Conservation (phyloP, 2,113 vertebrate species). For the Dolichallabes microphthalmus region DNA sequence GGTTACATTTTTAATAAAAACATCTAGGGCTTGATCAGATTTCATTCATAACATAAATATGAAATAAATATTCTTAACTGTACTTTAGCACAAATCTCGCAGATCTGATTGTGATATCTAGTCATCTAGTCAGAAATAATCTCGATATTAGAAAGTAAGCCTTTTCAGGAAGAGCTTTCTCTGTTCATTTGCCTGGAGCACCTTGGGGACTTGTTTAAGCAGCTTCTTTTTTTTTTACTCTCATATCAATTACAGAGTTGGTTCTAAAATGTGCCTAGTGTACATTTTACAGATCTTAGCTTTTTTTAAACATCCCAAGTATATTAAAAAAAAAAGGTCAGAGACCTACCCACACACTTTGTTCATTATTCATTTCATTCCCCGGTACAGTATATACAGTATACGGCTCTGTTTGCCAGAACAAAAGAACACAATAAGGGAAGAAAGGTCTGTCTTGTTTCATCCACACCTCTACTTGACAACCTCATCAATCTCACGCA, state of each 20-base stretch:
- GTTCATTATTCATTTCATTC: background rate
- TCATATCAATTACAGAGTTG: slow-evolving; percentile 25
- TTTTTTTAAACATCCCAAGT: background rate
- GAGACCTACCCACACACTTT: background rate
- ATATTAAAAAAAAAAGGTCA: background rate
- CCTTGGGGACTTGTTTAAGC: slow-evolving; percentile 1
- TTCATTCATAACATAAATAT: no score
- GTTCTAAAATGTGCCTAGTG: slow-evolving; percentile 27
- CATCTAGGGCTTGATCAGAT: no score
- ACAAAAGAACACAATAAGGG: background rate
- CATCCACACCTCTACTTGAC: background rate
- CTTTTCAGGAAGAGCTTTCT: slow-evolving; percentile 1
- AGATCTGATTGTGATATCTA: background rate
- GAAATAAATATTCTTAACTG: no score
- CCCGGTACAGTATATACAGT: background rate
- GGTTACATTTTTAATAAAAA: no score
- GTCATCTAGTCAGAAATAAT: background rate
- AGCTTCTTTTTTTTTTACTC: background rate
- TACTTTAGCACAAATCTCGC: background rate
- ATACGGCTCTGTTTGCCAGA: background rate
- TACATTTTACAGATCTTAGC: slow-evolving; percentile 7
- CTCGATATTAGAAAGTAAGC: background rate
- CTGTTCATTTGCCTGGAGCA: slow-evolving; percentile 1
- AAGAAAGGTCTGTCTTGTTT: background rate
- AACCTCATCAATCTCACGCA: slow-evolving; percentile 1